These are phyloP conservation scores for Sepioteuthis lessoniana DNA, from an alignment of 2,888 invertebrate species.

Conservation along the genomic window DNA sequence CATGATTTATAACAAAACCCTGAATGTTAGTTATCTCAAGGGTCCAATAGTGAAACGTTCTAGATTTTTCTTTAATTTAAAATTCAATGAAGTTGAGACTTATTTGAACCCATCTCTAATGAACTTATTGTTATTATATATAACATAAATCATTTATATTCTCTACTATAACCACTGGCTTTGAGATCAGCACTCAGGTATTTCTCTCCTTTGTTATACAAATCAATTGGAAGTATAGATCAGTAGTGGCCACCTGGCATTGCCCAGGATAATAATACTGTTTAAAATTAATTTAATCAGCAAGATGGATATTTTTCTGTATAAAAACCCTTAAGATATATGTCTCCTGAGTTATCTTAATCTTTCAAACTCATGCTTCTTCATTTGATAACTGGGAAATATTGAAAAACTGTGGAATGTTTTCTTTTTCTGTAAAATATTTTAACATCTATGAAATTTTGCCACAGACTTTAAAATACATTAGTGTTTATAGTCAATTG, in stretches of 20 bases:
- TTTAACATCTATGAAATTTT: too few relatives aligned
- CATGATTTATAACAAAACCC: background rate
- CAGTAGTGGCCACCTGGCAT: background rate
- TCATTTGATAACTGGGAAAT: too few relatives aligned
- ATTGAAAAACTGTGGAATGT: too few relatives aligned
- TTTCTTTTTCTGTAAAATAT: too few relatives aligned
- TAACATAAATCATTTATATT: background rate
- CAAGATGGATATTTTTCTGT: background rate
- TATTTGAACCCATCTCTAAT: background rate
- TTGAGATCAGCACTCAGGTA: background rate
- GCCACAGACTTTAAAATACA: too few relatives aligned
- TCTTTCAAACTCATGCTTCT: too few relatives aligned
- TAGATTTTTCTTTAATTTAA: background rate
- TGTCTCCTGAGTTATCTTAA: too few relatives aligned
- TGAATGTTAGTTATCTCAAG: background rate
- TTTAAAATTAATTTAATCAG: background rate
- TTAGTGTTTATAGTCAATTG: too few relatives aligned
- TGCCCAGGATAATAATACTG: background rate
- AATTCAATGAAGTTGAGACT: background rate
- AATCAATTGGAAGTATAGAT: background rate
- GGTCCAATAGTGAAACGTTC: background rate
- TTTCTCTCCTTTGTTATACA: background rate
- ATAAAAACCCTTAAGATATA: background rate
- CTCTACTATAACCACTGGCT: background rate
- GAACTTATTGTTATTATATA: background rate